Conservation (phyloP, 1,140 invertebrate genomes). For the Elysia chlorotica region DNA sequence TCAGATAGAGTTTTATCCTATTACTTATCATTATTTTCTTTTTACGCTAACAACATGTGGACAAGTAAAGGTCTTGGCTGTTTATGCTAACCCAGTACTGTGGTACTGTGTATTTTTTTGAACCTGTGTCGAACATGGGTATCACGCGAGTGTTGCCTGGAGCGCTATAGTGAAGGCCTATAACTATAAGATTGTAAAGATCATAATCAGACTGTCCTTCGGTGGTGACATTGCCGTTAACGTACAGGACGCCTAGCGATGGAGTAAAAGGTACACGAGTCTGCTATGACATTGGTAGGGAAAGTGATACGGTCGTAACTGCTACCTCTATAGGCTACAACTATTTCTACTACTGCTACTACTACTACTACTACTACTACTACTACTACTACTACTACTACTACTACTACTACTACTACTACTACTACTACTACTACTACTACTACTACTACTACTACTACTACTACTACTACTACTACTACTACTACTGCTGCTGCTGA, state of each 20-base stretch:
- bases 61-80: too few species aligned
- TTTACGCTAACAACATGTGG: too few species aligned
- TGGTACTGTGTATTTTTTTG: too few species aligned
- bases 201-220: background rate
- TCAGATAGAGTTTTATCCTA: too few species aligned
- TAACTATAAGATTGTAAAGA: background rate
- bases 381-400: background rate
- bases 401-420: background rate
- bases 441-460: background rate
- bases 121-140: too few species aligned
- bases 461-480: background rate
- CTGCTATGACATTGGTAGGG: too few species aligned
- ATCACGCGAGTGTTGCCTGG: too few species aligned
- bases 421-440: background rate
- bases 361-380: background rate
- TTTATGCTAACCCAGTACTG: too few species aligned
- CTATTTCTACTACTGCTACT: background rate
- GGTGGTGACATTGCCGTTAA: background rate
- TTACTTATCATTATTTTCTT: too few species aligned
- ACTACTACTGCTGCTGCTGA: background rate
- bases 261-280: background rate
- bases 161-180: too few species aligned
- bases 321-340: background rate
- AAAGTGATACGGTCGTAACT: background rate
- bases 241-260: background rate